Conservation (phyloP, 2,888 invertebrate genomes). For the Ceraclea dissimilis region DNA sequence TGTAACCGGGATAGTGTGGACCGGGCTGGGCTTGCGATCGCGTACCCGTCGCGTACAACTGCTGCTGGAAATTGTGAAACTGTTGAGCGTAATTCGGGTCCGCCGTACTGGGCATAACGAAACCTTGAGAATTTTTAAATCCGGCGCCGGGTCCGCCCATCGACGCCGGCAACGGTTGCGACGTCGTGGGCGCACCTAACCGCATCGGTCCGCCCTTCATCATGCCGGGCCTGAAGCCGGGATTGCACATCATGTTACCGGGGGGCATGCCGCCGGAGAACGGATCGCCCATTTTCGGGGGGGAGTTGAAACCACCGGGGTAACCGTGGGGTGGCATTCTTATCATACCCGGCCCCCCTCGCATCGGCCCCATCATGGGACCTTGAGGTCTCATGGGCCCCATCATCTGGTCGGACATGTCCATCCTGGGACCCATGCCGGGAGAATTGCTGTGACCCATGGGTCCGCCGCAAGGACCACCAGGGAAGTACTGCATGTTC, state of each 20-base stretch:
- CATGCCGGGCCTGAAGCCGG: slow-evolving; percentile 36
- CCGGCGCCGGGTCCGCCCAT: slow-evolving; percentile 62
- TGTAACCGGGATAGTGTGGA: slow-evolving; percentile 37
- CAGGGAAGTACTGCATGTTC: slow-evolving; percentile 66
- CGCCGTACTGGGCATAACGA: slow-evolving; percentile 76
- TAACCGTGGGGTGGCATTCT: slow-evolving; percentile 43
- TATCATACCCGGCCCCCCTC: slow-evolving; percentile 39
- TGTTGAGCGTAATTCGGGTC: slow-evolving; percentile 92
- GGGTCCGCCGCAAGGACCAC: slow-evolving; percentile 45
- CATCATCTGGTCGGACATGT: slow-evolving; percentile 38
- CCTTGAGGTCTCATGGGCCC: slow-evolving; percentile 42
- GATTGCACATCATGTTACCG: slow-evolving; percentile 36
- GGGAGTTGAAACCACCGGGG: slow-evolving; percentile 39
- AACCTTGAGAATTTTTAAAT: slow-evolving; percentile 70
- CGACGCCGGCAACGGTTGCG: slow-evolving; percentile 69
- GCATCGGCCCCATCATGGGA: slow-evolving; percentile 46
- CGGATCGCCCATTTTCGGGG: slow-evolving; percentile 43
- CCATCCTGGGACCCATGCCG: slow-evolving; percentile 32
- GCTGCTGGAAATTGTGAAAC: slow-evolving; percentile 93
- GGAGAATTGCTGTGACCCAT: slow-evolving; percentile 34
- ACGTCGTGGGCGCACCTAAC: slow-evolving; percentile 51
- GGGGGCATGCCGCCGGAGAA: slow-evolving; percentile 32
- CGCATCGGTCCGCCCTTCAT: slow-evolving; percentile 40
- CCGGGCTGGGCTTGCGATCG: slow-evolving; percentile 42
- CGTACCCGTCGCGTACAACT: slow-evolving; percentile 75